Evolutionary conservation across 2,888 invertebrate species (phyloP), one percentile per base, ranked within the genome.

Genomic region (Drosophila pseudotakahashii): DNA sequence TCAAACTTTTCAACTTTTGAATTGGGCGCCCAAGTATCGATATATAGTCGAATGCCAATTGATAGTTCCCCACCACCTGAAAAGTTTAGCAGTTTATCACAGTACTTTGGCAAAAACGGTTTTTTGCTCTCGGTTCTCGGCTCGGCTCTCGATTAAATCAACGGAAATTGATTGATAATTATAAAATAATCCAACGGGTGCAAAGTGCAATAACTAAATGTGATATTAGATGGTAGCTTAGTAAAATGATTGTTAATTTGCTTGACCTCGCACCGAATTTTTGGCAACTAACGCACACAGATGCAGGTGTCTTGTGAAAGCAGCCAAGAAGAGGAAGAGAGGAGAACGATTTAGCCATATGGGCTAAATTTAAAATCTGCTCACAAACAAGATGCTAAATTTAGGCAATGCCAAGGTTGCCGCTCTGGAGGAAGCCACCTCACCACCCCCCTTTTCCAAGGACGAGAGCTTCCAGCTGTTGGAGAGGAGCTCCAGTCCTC

Each of bases 371-470:
- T 26, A 30, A 63, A 48, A 69, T 10, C 41, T 13, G 36, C 19
- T 36, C 37, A 13, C 30, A 6, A 62, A 61, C 59, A 52, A 75
- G 39, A 84, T 86, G 88, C 89, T 83, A 86, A 84, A 88, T 80
- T 77, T 88, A 86, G 88, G 75, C 71, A 75, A 69, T 42, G 73
- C 41, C 55, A 59, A 57, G 26, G 74, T 61, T 19, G 63, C 48
- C 50, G 68, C 55, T n/a, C 16, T 73, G 73, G 53, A 77, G 19
- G 39, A 57, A n/a, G 39, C 53, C 26, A 13, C 69, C 57, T 45
- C 63, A 3, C 16, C 53, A 23, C 41, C 51, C 2, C 26, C 51
- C 13, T 14, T 64, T 3, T 39, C 63, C 10, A 45, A 61, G 26
- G 63, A 62, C 3, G 66, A 66, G 26, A 39, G 53, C 9, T 45